Conservation (phyloP, 2,888 invertebrate species). For the Drosophila setosimentum region DNA sequence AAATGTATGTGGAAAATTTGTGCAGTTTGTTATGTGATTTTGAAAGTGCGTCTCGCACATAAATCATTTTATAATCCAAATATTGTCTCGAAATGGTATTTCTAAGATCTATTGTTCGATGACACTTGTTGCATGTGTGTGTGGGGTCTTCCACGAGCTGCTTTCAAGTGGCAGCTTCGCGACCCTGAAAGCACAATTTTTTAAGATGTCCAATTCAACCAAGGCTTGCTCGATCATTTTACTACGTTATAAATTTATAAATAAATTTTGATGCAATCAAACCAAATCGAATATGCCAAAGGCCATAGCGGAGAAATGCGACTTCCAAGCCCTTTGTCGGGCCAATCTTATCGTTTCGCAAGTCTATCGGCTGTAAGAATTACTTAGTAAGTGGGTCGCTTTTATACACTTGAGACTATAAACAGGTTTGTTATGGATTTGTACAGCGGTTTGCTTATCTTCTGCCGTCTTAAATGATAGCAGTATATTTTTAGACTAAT, state of each 20-base stretch:
- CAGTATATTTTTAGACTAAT: background rate
- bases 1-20: conserved; percentile 46
- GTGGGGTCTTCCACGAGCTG: conserved; percentile 28
- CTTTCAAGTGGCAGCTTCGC: conserved; percentile 36
- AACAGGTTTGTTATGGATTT: conserved; percentile 11
- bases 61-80: conserved; percentile 75
- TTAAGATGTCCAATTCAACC: conserved; percentile 26
- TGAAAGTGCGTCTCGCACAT: conserved; percentile 71
- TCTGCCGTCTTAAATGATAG: background rate
- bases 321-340: conserved; percentile 1
- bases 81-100: conserved; percentile 46
- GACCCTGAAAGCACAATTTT: conserved; percentile 49
- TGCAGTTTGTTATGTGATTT: conserved; percentile 56
- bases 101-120: conserved; percentile 50
- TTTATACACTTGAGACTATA: conserved; percentile 4
- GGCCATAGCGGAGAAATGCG: conserved; percentile 25
- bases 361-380: conserved; percentile 6
- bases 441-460: conserved; percentile 16
- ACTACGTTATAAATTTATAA: conserved; percentile 49
- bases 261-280: conserved; percentile 70
- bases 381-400: conserved; percentile 16
- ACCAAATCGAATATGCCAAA: conserved; percentile 51
- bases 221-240: conserved; percentile 32
- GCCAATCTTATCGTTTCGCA: conserved; percentile 42
- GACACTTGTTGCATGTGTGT: conserved; percentile 58